Percentiles rank a stretch among this genome's conserved stretches.
These are phyloP conservation scores for Ranitomeya imitator DNA, from an alignment of 2,113 vertebrate species.

Conservation along the genomic window DNA sequence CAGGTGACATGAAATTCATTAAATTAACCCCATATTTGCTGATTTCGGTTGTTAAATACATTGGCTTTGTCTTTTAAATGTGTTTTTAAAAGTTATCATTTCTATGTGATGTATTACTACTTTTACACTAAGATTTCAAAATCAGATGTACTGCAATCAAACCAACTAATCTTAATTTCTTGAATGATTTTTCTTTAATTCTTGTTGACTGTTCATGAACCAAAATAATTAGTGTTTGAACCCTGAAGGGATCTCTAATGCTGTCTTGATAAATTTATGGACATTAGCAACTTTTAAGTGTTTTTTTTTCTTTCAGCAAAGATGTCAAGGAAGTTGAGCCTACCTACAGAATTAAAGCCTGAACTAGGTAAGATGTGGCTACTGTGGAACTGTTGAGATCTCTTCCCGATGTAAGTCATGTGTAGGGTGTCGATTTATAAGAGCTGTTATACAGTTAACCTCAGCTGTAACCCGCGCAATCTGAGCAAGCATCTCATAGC, in stretches of 20 bases:
- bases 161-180: neutral
- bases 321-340: conserved; percentile 99
- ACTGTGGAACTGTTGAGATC: too few species aligned
- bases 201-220: neutral
- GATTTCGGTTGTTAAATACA: neutral
- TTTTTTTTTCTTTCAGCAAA: conserved; percentile 98
- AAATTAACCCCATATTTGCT: neutral
- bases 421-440: too few species aligned
- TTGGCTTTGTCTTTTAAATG: neutral
- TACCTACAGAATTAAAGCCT: conserved; percentile 99
- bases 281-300: conserved; percentile 79
- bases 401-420: too few species aligned
- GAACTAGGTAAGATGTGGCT: conserved; percentile 93
- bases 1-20: too few species aligned
- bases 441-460: too few species aligned
- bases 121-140: neutral
- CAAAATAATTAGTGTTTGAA: neutral
- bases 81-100: neutral
- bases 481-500: too few species aligned
- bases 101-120: neutral
- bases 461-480: too few species aligned
- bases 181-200: conserved; percentile 7
- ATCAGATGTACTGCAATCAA: neutral
- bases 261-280: neutral
- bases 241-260: neutral